Evolutionary conservation across 2,888 invertebrate species (phyloP), one percentile per base, ranked within the genome.

Genomic region (Pogonocherus hispidulus): DNA sequence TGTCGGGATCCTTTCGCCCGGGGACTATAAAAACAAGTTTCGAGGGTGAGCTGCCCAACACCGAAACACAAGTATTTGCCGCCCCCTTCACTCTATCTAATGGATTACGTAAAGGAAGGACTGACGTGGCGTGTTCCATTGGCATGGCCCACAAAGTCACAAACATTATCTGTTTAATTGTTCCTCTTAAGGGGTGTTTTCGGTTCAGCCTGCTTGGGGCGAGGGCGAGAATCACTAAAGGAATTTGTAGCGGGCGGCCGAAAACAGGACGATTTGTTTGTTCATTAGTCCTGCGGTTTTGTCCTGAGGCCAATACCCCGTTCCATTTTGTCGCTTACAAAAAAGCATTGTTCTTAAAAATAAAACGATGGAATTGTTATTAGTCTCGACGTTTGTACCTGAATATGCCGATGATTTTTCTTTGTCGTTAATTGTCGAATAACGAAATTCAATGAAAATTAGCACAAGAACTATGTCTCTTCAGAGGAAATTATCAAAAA

Each of bases 131-230:
- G 19, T 18, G 18, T 54, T n/a, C n/a, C n/a, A n/a, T 54, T 54
- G 6, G 52, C 4, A 4, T 18, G 11, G 6, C 52, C 18, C 16
- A 32, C 27, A 27, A 52, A n/a, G n/a, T n/a, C n/a, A n/a, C n/a
- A n/a, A 54, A 18, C 19, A 54, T 54, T 54, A 16, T 16, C 52
- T 18, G 52, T 18, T 54, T 54, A 54, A 54, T 35, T 54, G 52
- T 18, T 19, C 32, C 32, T 18, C n/a, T 54, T 32, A 32, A 6
- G 32, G 27, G 19, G 32, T 35, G 52, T 54, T 14, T 51, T 51
- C 32, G 9, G 18, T n/a, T n/a, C 44, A 18, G 6, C n/a, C 44
- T n/a, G 4, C 6, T 3, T 6, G 16, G 18, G 44, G 44, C 14
- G 14, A n/a, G n/a, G n/a, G n/a, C n/a, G n/a, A 14, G 44, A 44